These are phyloP conservation scores for Cirrhinus molitorella DNA, from an alignment of 2,797 vertebrate genomes.

Conservation along the genomic window DNA sequence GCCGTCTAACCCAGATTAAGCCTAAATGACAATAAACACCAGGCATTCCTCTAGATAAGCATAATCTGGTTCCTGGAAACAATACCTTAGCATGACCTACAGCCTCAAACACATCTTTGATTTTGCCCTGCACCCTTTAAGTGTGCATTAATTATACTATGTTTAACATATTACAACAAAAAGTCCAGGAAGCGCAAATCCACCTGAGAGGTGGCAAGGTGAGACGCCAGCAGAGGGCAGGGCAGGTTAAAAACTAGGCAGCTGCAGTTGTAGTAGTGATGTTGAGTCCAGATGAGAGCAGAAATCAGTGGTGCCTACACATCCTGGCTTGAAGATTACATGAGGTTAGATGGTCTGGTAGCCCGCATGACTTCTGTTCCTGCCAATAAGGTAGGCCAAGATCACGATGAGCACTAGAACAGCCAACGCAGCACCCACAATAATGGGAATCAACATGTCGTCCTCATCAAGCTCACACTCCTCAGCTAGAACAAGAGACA, in stretches of 20 bases:
- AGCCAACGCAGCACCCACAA: constrained; percentile 93
- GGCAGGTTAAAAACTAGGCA: constrained; percentile 45
- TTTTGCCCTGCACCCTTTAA: constrained; percentile 6
- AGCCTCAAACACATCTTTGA: constrained; percentile 19
- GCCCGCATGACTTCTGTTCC: constrained; percentile 96
- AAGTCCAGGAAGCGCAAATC: constrained; percentile 68
- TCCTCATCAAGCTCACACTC: constrained; percentile 92
- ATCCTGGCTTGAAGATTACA: constrained; percentile 50
- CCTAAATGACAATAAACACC: constrained; percentile 17
- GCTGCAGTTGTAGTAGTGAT: constrained; percentile 41
- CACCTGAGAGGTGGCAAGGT: constrained; percentile 58
- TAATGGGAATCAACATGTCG: constrained; percentile 95
- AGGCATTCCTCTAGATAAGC: constrained; percentile 4
- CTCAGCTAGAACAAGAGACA: constrained; percentile 79
- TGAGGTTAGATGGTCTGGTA: constrained; percentile 94
- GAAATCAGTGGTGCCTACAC: constrained; percentile 67
- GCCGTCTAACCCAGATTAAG: constrained; percentile 23
- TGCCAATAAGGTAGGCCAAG: constrained; percentile 95
- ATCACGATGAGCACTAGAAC: constrained; percentile 94
- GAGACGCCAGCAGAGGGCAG: constrained; percentile 51
- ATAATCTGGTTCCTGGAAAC: constrained; percentile 32
- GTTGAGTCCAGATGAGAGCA: constrained; percentile 19
- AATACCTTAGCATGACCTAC: constrained; percentile 28
- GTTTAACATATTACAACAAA: constrained; percentile 61
- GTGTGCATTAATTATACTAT: constrained; percentile 41